Percentiles rank a stretch among this genome's conserved stretches.
Evolutionary conservation across 2,797 vertebrate genomes (phyloP).

Genomic region (Furcifer pardalis): DNA sequence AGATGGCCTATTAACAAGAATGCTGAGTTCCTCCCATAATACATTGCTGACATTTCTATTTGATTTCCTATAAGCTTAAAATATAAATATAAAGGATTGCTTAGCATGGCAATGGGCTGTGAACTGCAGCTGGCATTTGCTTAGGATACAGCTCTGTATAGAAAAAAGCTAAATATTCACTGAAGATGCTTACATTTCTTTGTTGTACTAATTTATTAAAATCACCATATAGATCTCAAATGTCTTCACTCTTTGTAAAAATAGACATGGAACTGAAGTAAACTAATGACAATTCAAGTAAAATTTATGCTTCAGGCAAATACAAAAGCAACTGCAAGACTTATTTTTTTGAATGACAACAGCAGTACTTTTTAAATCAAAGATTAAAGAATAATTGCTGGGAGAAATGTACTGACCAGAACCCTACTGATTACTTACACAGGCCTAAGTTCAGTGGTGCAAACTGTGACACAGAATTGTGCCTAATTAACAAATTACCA

Average conservation of each 20-base stretch:
- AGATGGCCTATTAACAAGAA: neutral
- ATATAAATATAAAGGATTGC: neutral
- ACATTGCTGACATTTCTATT: neutral
- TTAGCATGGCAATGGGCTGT: neutral
- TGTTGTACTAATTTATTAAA: slow-evolving; percentile 13
- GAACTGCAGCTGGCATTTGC: neutral
- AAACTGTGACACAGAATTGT: too few relatives aligned
- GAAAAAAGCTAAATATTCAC: neutral
- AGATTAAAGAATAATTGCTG: neutral
- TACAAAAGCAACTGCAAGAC: neutral
- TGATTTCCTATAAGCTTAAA: neutral
- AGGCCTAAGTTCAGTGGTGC: too few relatives aligned
- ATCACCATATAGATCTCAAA: neutral
- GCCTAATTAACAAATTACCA: too few relatives aligned
- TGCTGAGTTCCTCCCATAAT: neutral
- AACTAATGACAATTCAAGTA: neutral
- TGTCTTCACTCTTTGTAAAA: slow-evolving; percentile 12
- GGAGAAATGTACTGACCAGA: neutral
- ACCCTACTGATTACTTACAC: too few relatives aligned
- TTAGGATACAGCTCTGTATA: neutral
- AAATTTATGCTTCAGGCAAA: slow-evolving; percentile 26
- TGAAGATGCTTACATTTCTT: neutral
- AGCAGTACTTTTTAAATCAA: neutral
- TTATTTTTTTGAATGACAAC: neutral
- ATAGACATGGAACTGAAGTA: slow-evolving; percentile 6